phyloP scores from a whole-genome alignment of 2,888 invertebrate genomes.

The Hirudinaria manillensis region DNA sequence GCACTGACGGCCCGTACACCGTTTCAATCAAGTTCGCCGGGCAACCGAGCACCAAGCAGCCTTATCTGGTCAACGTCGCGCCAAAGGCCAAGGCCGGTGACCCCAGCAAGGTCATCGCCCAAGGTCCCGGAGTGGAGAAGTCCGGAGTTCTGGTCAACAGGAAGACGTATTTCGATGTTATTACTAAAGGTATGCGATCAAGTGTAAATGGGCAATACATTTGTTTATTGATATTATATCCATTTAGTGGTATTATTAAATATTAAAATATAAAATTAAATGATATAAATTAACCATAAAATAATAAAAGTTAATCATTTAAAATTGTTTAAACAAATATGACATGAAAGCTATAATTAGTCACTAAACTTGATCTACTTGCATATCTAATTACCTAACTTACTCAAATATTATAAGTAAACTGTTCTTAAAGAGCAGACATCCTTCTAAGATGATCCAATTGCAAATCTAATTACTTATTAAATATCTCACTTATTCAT shows the following conservation, averaged over 20 bases:
- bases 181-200: constrained; percentile 63
- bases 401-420: no score
- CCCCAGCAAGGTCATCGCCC: constrained; percentile 69
- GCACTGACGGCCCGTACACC: constrained; percentile 68
- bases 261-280: background rate
- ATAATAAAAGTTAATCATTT: no score
- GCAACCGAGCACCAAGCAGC: constrained; percentile 75
- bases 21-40: constrained; percentile 67
- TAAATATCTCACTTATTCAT: no score
- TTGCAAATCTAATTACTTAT: no score
- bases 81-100: constrained; percentile 69
- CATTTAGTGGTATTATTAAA: background rate
- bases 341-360: no score
- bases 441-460: no score
- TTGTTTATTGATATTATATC: background rate
- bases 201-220: background rate
- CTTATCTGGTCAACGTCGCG: constrained; percentile 69
- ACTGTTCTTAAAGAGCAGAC: no score
- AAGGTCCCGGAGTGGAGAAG: constrained; percentile 73
- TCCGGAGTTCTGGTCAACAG: constrained; percentile 68
- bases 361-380: no score
- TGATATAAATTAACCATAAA: background rate
- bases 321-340: no score
- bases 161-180: constrained; percentile 75
- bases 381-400: no score